Evolutionary conservation across 2,113 vertebrate species (phyloP), one percentile per base, ranked within the genome.

Genomic region (Hydrochoerus hydrochaeris): DNA sequence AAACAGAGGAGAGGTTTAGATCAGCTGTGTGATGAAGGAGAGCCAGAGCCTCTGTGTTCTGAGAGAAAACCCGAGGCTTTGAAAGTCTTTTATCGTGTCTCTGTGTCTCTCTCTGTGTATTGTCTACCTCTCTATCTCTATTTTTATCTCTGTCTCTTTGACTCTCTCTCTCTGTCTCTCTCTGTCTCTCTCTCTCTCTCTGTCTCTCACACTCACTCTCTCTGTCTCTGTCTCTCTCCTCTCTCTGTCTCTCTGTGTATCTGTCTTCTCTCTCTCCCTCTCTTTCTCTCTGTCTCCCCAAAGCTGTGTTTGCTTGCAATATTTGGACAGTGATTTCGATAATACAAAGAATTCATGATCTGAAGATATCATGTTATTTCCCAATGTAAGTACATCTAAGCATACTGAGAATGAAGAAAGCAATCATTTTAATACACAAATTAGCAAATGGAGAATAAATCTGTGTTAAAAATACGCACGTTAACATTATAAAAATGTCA

Each of bases 1-100:
- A 95, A 92, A 81, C 22, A 86, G 91, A 58, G 54, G 90, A 94
- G 65, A 81, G 46, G 69, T 54, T 95, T 62, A 80, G 85, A 91
- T 97, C 75, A 94, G 92, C 35, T 54, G 4, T 75, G 6, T 14
- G 10, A 52, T 63, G 88, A 84, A 91, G 65, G 35, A 88, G 32
- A 91, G 65, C 71, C 44, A 8, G 46, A 32, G 46, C 28, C 73
- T 46, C 28, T 46, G 73, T 30, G n/a, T 9, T 69, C 73, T 46
- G 24, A 71, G 35, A 71, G 67, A n/a, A 35, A n/a, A 13, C 7
- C n/a, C 10, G 24, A 28, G 41, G 41, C 77, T 32, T 80, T 30
- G 44, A 17, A 78, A 41, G 41, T 78, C 26, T 77, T 77, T 6
- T 30, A 57, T 57, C 54, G 2, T 60, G 54, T 82, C 80, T 82